Conservation (phyloP, 2,888 invertebrate genomes). For the Sinotaia quadrata region DNA sequence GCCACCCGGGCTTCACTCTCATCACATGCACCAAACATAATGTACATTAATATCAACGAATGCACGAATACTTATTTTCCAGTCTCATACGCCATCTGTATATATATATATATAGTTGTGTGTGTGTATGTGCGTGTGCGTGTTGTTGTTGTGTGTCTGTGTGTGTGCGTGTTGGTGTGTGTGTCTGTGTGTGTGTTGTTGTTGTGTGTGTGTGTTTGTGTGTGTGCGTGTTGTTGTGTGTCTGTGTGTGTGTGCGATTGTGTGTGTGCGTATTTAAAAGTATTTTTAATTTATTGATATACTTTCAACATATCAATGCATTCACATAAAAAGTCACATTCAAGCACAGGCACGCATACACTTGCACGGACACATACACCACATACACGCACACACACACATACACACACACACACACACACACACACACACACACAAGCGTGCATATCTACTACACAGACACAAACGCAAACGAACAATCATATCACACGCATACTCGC, state of each 20-base stretch:
- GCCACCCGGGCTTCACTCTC: no score
- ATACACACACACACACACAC: constrained; percentile 8
- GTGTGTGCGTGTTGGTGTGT: no score
- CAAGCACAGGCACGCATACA: neutral
- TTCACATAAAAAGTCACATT: neutral
- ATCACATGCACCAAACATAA: no score
- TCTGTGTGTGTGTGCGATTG: neutral
- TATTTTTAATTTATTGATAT: neutral
- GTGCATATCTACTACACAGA: no score
- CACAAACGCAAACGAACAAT: no score
- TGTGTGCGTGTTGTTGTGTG: neutral
- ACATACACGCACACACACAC: constrained; percentile 8
- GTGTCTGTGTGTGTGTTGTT: neutral
- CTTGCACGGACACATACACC: neutral
- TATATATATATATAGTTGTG: no score
- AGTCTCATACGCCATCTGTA: no score
- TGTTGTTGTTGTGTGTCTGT: no score
- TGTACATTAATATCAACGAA: no score
- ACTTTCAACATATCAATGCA: neutral
- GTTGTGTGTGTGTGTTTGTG: neutral
- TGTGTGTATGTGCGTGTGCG: no score
- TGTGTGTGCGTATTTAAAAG: neutral
- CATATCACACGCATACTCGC: no score
- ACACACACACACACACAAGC: constrained; percentile 1
- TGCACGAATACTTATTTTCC: no score